A percentile compares a stretch with the other conserved stretches of the same genome.
Evolutionary conservation across 2,888 invertebrate species (phyloP).

Genomic region (Shargacucullia verbasci): DNA sequence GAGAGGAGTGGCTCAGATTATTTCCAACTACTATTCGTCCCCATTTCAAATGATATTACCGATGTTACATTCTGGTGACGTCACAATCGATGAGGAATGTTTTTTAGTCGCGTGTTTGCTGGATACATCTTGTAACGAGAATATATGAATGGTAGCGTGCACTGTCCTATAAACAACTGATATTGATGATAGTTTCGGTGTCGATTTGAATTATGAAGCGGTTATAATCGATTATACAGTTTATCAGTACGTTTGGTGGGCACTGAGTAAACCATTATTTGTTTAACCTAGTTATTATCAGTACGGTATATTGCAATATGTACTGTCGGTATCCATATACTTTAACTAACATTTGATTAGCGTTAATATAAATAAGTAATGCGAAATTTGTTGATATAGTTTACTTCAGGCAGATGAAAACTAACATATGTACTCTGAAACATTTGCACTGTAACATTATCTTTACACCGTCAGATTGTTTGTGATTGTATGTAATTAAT

Average conservation of each 20-base stretch:
- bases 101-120: slow-evolving; percentile 27
- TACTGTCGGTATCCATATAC: no score
- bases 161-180: not conserved
- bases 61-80: slow-evolving; percentile 25
- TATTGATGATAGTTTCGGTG: no score
- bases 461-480: slow-evolving; percentile 7
- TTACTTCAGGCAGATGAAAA: slow-evolving; percentile 26
- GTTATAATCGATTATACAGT: not conserved
- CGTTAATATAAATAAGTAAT: slow-evolving; percentile 8
- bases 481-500: not conserved
- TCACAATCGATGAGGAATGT: slow-evolving; percentile 21
- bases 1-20: slow-evolving; percentile 10
- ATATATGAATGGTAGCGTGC: slow-evolving; percentile 14
- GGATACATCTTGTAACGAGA: slow-evolving; percentile 7
- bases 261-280: slow-evolving; percentile 7
- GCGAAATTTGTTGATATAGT: slow-evolving; percentile 20
- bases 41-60: slow-evolving; percentile 7
- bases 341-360: no score
- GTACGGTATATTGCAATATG: slow-evolving; percentile 19
- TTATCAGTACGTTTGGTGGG: slow-evolving; percentile 1
- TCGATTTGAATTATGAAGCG: slow-evolving; percentile 9
- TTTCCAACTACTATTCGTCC: slow-evolving; percentile 8
- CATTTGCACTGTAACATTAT: not conserved
- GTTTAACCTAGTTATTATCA: slow-evolving; percentile 23
- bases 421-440: slow-evolving; percentile 21